phyloP scores from a whole-genome alignment of 2,797 vertebrate genomes.

The Etheostoma nigrum region DNA sequence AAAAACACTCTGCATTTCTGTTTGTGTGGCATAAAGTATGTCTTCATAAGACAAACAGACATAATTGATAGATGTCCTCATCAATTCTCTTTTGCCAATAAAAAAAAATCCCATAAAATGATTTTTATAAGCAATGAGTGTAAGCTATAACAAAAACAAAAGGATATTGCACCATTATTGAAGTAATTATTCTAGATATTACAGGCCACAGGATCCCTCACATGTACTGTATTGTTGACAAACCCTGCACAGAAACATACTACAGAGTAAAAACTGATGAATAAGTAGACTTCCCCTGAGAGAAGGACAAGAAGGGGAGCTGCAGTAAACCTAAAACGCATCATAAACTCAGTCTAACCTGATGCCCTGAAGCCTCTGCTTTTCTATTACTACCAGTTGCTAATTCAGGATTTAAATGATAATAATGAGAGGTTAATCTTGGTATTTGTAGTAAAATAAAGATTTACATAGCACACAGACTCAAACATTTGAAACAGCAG shows the following conservation, averaged over 20 bases:
- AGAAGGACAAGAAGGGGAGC: neutral
- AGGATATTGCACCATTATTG: slow-evolving; percentile 1
- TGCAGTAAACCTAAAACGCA: neutral
- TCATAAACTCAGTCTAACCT: neutral
- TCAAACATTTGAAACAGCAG: neutral
- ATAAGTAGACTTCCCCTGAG: neutral
- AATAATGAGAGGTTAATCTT: slow-evolving; percentile 1
- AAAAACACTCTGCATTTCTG: neutral
- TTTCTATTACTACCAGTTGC: neutral
- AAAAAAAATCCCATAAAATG: neutral
- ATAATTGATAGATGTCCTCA: neutral
- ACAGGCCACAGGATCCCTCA: no score
- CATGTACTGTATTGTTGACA: slow-evolving; percentile 2
- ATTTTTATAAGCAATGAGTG: slow-evolving; percentile 1
- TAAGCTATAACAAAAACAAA: slow-evolving; percentile 18
- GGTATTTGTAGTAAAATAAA: neutral
- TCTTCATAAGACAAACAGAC: slow-evolving; percentile 8
- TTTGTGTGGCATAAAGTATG: neutral
- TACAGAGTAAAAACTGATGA: neutral
- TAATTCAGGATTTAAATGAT: slow-evolving; percentile 9
- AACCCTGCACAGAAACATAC: slow-evolving; percentile 4
- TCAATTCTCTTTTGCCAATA: slow-evolving; percentile 5
- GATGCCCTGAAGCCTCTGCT: neutral
- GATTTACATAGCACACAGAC: neutral
- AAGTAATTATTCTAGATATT: neutral